Base-by-base conservation (phyloP, 2,797 vertebrate species). In the Moxostoma hubbsi region DNA sequence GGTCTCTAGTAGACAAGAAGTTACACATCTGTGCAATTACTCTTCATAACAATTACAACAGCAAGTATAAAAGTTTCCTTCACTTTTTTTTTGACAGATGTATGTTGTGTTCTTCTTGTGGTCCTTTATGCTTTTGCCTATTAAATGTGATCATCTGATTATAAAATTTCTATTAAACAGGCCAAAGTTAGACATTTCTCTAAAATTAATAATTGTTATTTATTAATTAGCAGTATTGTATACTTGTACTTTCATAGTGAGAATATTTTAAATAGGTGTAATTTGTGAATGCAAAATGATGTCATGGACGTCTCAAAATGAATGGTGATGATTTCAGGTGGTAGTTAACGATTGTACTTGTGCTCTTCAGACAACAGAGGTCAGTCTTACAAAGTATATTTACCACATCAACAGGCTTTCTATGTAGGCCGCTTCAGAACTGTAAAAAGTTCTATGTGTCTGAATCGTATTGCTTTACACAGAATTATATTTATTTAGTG, bases 321-420 rank as follows among this genome's bases (percentile, higher is more conserved):
- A 59, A 59, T 16, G 45, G 45, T 15, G 36, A 18, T 64, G 24
- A 57, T 66, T 36, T 36, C 36, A 36, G 36, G 36, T 36, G 36
- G 36, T 4, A 5, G 63, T 47, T 15, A 50, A 50, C 1, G 1
- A 55, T 61, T 77, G 75, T 54, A 47, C 49, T 63, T 70, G 15
- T 46, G 15, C 15, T 54, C 9, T 24, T 63, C 36, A 18, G 55
- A 62, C 75, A 78, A 47, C 36, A 78, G 75, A 78, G 75, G 75
- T 46, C 75, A 70, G 66, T 78, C 75, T 70, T 70, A 47, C 46
- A 62, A 7, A 47, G 50, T 46, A 8, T 69, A 67, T 36, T 8
- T 36, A 11, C 47, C 59, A 45, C 4, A 43, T 62, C 55, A 51
- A 61, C 55, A 50, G 55, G 46, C 18, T 51, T 6, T 59, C 1